phyloP scores from a whole-genome alignment of 2,797 vertebrate genomes.

The Crypturellus tataupa region DNA sequence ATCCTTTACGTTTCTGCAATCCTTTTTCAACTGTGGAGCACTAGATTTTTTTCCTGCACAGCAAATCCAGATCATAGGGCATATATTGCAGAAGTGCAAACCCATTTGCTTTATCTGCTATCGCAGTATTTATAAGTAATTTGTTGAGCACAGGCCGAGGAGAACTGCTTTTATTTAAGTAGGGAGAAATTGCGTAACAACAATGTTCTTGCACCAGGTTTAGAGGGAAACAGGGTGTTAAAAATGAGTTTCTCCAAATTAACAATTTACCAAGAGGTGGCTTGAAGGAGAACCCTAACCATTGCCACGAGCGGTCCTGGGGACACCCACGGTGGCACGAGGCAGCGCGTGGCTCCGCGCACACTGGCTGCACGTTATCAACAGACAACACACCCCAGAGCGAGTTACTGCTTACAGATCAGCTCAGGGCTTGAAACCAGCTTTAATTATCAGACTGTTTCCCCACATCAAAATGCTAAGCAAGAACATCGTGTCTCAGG shows the following conservation, averaged over 20 bases:
- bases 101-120: not conserved
- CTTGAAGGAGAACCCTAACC: not conserved
- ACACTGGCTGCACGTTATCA: not conserved
- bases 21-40: fast-evolving
- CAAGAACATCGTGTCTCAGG: slow-evolving; percentile 75
- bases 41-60: not conserved
- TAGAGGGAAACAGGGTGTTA: not conserved
- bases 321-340: not conserved
- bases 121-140: not conserved
- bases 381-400: slow-evolving; percentile 51
- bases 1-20: fast-evolving
- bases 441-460: slow-evolving; percentile 76
- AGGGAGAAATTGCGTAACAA: not conserved
- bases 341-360: not conserved
- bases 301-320: not conserved
- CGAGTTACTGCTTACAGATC: slow-evolving; percentile 49
- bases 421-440: slow-evolving; percentile 64
- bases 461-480: slow-evolving; percentile 77
- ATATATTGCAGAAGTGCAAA: too few relatives aligned
- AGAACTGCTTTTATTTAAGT: not conserved
- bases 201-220: not conserved
- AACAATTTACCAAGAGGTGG: not conserved
- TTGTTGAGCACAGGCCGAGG: not conserved
- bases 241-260: not conserved
- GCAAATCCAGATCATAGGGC: not conserved